phyloP scores from a whole-genome alignment of 2,113 vertebrate genomes.

The Elaphurus davidianus region DNA sequence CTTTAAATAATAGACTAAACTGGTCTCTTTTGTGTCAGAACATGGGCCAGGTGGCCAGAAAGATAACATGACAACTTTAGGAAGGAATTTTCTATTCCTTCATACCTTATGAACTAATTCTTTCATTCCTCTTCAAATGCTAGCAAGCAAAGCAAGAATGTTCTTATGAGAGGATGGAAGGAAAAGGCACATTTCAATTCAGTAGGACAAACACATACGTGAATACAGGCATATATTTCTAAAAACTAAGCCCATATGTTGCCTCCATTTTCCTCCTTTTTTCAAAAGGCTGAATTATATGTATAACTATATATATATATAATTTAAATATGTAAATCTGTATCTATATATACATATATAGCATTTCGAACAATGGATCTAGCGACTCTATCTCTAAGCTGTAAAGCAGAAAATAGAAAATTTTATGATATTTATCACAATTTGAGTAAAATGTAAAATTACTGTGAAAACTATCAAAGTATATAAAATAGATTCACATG shows the following conservation, averaged over 20 bases:
- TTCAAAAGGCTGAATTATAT: background rate
- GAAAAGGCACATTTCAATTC: background rate
- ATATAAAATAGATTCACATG: background rate
- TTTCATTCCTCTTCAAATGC: conserved; percentile 46
- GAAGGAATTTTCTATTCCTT: conserved; percentile 56
- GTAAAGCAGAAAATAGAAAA: background rate
- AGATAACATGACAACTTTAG: conserved; percentile 47
- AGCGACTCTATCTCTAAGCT: background rate
- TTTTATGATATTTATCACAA: background rate
- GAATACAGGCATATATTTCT: background rate
- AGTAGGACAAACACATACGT: background rate
- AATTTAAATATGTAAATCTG: background rate
- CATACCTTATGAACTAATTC: conserved; percentile 46
- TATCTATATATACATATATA: background rate
- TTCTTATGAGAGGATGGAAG: accelerated
- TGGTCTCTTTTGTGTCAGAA: conserved; percentile 26
- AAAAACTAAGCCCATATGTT: background rate
- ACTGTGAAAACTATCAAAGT: background rate
- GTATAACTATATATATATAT: background rate
- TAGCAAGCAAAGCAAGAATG: background rate
- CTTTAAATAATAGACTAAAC: conserved; percentile 50
- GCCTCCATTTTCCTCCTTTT: background rate
- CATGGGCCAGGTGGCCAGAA: conserved; percentile 50
- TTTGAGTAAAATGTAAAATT: conserved; percentile 6
- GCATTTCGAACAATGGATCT: background rate